Evolutionary conservation across 2,888 invertebrate species (phyloP), one percentile per base, ranked within the genome.

Genomic region (Steinernema scapterisci): DNA sequence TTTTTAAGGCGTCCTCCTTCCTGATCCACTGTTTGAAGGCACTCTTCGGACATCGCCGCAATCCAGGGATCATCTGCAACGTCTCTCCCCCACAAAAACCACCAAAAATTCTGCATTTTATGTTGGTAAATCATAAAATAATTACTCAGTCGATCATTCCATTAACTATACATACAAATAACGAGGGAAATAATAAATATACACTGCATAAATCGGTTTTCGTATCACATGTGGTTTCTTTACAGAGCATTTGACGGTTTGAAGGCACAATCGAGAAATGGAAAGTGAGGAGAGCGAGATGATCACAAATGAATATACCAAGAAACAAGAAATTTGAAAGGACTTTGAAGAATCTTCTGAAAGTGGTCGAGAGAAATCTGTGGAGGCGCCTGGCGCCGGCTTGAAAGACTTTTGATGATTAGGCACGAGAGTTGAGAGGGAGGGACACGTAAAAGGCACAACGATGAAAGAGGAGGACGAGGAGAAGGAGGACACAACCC

Each of bases 251-350:
- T 48, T 48, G 48, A 19, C 48, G 38, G 23, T 63, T 19, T 31
- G 63, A 63, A 63, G 63, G 63, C 63, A 63, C 63, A 27, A 52
- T 38, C 38, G 38, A 38, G 48, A 48, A 48, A 48, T 48, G 48
- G 48, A 48, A 31, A 31, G 63, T 27, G 63, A 63, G 31, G 16
- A 48, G 27, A 7, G 31, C 31, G 63, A 63, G 63, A 63, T 63
- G 63, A 63, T 63, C 63, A 63, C 63, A 63, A 25, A 38, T 38
- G 38, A 38, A 6, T 38, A 38, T 38, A 38, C 38, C 38, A 38
- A 13, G 63, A 16, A 31, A 63, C 31, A 16, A 63, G 21, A 63
- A 16, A 63, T 48, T 48, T 48, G 48, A 48, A 38, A 48, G 48
- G 48, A 48, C 48, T 48, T 48, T 48, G 48, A 63, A 63, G 25